A percentile compares a stretch with the other conserved stretches of the same genome.
These are phyloP conservation scores for Norana najaformis DNA, from an alignment of 2,888 invertebrate genomes.

Conservation along the genomic window DNA sequence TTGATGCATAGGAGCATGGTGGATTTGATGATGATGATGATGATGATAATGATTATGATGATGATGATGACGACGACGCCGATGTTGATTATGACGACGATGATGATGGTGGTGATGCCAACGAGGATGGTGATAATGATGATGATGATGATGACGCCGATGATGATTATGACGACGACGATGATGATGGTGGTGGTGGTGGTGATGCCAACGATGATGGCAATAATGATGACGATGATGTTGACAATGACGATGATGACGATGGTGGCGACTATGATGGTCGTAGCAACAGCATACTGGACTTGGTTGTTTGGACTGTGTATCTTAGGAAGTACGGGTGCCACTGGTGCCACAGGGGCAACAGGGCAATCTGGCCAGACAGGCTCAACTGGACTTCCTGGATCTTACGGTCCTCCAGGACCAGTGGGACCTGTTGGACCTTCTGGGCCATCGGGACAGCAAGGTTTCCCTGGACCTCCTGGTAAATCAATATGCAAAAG, in stretches of 20 bases:
- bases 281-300: neutral
- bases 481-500: neutral
- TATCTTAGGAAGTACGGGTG: conserved; percentile 21
- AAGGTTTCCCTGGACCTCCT: neutral
- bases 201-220: conserved; percentile 21
- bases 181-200: conserved; percentile 20
- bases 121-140: neutral
- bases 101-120: neutral
- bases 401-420: neutral
- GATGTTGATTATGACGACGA: neutral
- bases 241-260: conserved; percentile 30
- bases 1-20: no score
- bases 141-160: conserved; percentile 28
- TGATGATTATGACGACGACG: conserved; percentile 17
- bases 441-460: neutral
- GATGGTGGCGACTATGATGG: conserved; percentile 26
- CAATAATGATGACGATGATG: conserved; percentile 28
- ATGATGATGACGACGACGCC: neutral
- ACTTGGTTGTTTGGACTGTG: neutral
- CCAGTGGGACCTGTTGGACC: neutral
- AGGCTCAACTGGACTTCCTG: neutral
- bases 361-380: neutral
- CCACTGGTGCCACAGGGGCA: neutral
- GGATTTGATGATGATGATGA: no score
- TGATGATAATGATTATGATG: neutral